Percentiles rank a stretch among this genome's conserved stretches.
phyloP scores from a whole-genome alignment of 2,113 vertebrate species.

The Poicephalus gulielmi region DNA sequence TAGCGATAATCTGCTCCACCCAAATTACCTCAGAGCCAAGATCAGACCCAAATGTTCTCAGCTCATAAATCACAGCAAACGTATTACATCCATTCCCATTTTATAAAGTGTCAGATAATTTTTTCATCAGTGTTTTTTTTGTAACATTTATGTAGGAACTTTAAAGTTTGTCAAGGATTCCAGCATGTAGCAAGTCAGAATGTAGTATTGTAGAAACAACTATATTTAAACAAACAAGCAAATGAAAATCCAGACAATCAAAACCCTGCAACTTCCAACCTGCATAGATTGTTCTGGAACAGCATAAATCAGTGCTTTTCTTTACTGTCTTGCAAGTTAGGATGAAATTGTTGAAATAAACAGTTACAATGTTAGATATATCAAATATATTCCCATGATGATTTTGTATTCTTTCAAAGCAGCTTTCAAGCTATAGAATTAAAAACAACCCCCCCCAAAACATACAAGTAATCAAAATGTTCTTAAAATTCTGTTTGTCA shows the following conservation, averaged over 20 bases:
- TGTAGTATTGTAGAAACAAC: not conserved
- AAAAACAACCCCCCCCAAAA: not conserved
- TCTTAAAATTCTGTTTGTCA: not conserved
- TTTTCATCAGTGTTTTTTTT: not conserved
- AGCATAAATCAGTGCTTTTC: not conserved
- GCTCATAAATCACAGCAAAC: not conserved
- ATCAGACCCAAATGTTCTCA: not conserved
- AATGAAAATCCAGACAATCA: rapidly evolving
- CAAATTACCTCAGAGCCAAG: not conserved
- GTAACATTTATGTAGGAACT: not conserved
- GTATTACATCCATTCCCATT: not conserved
- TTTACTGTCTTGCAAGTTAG: not conserved
- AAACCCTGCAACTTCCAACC: not conserved
- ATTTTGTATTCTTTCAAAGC: not conserved
- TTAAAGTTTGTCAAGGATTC: not conserved
- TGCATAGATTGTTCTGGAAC: not conserved
- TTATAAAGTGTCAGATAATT: not conserved
- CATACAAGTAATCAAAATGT: not conserved
- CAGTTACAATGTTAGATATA: not conserved
- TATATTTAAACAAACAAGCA: not conserved
- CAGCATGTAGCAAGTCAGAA: not conserved
- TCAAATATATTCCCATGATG: not conserved
- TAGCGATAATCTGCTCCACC: not conserved
- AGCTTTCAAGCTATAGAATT: not conserved
- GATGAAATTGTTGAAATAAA: not conserved